Percentiles rank a stretch among this genome's conserved stretches.
Conservation (phyloP, 1,140 invertebrate species). For the Drosophila pseudoobscura region DNA sequence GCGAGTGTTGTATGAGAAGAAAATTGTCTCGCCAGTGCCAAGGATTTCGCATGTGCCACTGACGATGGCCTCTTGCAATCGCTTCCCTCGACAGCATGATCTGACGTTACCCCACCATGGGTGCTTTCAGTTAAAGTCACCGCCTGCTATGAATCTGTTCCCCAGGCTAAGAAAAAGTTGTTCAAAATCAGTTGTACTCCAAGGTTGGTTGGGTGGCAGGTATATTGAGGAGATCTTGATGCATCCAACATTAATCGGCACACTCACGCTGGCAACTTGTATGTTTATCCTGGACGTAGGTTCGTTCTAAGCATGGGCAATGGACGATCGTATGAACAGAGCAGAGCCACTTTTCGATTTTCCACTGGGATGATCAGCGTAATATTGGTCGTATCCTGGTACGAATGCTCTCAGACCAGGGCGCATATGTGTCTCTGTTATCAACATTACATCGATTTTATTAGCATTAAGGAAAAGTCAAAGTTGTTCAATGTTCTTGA, state of each 20-base stretch:
- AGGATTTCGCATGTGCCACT: too few species aligned
- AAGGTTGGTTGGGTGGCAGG: constrained; percentile 9
- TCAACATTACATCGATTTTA: too few species aligned
- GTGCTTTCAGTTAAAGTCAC: constrained; percentile 24
- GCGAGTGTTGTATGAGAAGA: too few species aligned
- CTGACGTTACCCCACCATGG: constrained; percentile 10
- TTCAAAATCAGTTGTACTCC: constrained; percentile 17
- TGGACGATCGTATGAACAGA: not conserved
- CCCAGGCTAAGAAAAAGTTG: not conserved
- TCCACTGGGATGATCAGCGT: not conserved
- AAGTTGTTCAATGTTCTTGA: not conserved
- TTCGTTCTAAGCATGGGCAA: not conserved
- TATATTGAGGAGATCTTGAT: constrained; percentile 12
- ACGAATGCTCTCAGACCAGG: too few species aligned
- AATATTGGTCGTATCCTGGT: too few species aligned
- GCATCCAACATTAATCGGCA: constrained; percentile 6
- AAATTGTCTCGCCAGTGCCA: too few species aligned
- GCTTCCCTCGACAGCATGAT: too few species aligned
- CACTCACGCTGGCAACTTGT: too few species aligned
- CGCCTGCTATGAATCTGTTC: constrained; percentile 5
- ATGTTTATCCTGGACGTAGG: not conserved
- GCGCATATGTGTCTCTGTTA: too few species aligned
- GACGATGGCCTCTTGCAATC: too few species aligned
- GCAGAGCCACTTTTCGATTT: constrained; percentile 1
- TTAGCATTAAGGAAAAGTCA: too few species aligned